Evolutionary conservation across 2,888 invertebrate genomes (phyloP).

Genomic region (Oxyscelio sp.): DNA sequence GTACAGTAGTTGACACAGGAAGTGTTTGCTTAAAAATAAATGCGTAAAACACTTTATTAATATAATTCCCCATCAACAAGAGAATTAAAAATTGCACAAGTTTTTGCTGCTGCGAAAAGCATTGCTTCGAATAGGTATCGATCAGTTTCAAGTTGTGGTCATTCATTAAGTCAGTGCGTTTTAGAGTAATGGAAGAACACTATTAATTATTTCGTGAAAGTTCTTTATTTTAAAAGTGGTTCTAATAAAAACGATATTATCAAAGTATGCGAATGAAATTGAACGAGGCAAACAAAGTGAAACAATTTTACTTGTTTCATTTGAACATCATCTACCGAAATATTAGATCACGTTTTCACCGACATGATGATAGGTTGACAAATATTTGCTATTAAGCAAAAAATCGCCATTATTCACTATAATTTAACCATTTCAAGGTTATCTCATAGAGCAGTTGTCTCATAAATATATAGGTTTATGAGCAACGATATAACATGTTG

Average conservation of each 20-base stretch:
- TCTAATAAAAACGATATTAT: too few relatives aligned
- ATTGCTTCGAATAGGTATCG: slow-evolving; percentile 12
- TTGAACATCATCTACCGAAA: background rate
- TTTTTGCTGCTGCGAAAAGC: too few relatives aligned
- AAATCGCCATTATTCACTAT: background rate
- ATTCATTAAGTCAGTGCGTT: slow-evolving; percentile 25
- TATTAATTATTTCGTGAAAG: slow-evolving; percentile 26
- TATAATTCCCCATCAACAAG: too few relatives aligned
- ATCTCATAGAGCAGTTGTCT: slow-evolving; percentile 12
- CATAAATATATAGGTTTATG: slow-evolving; percentile 38
- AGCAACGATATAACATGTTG: slow-evolving; percentile 17
- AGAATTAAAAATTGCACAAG: too few relatives aligned
- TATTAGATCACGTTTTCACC: background rate
- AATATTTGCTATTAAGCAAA: background rate
- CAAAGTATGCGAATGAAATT: background rate
- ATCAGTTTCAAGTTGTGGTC: slow-evolving; percentile 21
- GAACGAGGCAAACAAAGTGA: background rate
- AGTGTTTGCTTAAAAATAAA: too few relatives aligned
- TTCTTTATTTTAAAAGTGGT: slow-evolving; percentile 1
- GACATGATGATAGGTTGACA: background rate
- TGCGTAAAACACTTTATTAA: too few relatives aligned
- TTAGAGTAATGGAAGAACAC: slow-evolving; percentile 28
- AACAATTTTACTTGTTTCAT: background rate
- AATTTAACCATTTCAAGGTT: slow-evolving; percentile 16
- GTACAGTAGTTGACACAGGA: too few relatives aligned